These are phyloP conservation scores for Dicycla oo DNA, from an alignment of 2,888 invertebrate species.

Conservation along the genomic window DNA sequence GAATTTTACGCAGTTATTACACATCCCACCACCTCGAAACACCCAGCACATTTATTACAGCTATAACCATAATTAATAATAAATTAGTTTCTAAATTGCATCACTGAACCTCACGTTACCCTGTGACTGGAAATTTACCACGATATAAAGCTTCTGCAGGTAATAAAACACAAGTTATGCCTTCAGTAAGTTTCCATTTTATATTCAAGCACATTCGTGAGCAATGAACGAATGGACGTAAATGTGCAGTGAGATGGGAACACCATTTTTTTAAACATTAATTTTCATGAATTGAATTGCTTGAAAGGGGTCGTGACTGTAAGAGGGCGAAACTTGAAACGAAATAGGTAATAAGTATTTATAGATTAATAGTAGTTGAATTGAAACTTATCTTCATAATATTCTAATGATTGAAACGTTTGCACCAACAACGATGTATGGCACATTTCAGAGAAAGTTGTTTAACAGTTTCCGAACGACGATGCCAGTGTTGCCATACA, in stretches of 20 bases:
- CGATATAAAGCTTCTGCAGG: conserved; percentile 21
- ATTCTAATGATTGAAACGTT: neutral
- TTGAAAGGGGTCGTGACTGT: neutral
- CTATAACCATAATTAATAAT: neutral
- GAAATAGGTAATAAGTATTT: too few species aligned
- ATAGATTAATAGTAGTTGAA: too few species aligned
- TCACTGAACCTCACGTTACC: neutral
- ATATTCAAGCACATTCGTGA: conserved; percentile 33
- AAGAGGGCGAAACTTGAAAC: neutral
- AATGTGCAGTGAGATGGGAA: conserved; percentile 2
- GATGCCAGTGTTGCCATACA: too few species aligned
- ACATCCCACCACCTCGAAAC: neutral
- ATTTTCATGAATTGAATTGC: conserved; percentile 2
- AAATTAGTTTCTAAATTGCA: conserved; percentile 31
- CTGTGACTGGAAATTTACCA: neutral
- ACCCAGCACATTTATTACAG: neutral
- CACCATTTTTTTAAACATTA: conserved; percentile 27
- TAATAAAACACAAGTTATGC: conserved; percentile 43
- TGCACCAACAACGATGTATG: too few species aligned
- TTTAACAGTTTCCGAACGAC: too few species aligned
- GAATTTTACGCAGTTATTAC: too few species aligned
- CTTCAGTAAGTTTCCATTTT: conserved; percentile 23
- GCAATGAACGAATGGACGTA: conserved; percentile 1
- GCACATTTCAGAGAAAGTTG: too few species aligned
- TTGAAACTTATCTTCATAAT: neutral